Evolutionary conservation across 2,797 vertebrate species (phyloP).

Genomic region (Alosa sapidissima): DNA sequence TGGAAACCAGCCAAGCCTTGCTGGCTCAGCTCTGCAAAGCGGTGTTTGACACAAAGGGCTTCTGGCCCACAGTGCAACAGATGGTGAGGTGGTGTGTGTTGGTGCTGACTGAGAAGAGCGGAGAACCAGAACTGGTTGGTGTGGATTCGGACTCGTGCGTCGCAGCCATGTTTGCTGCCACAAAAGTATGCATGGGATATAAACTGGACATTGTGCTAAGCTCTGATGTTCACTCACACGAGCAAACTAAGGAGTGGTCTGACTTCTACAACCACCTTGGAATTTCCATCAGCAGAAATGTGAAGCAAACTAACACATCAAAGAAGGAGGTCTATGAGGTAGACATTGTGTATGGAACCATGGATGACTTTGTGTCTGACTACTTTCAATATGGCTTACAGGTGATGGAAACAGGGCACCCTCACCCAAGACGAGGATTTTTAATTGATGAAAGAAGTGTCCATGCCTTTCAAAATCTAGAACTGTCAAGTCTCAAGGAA

Average conservation of each 20-base stretch:
- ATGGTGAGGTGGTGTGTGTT: conserved; percentile 41
- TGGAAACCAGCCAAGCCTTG: not conserved
- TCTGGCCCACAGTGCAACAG: conserved; percentile 41
- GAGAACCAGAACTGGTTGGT: conserved; percentile 19
- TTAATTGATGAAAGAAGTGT: conserved; percentile 25
- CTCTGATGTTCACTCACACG: not conserved
- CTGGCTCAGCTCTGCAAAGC: conserved; percentile 32
- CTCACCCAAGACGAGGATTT: conserved; percentile 10
- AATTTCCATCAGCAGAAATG: conserved; percentile 36
- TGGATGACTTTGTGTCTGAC: conserved; percentile 33
- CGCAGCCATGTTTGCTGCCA: conserved; percentile 29
- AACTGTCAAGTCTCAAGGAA: conserved; percentile 14
- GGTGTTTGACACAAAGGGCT: conserved; percentile 31
- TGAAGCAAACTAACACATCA: not conserved
- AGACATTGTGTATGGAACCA: conserved; percentile 31
- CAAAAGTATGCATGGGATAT: conserved; percentile 20
- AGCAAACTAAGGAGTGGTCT: conserved; percentile 34
- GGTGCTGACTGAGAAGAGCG: conserved; percentile 12
- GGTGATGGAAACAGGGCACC: not conserved
- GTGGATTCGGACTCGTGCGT: conserved; percentile 29
- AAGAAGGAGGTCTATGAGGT: not conserved
- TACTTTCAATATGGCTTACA: conserved; percentile 28
- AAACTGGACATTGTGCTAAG: conserved; percentile 31
- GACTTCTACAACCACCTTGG: conserved; percentile 35
- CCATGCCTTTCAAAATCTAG: not conserved